Conservation (phyloP, 2,113 vertebrate genomes). For the Spermophilus dauricus region DNA sequence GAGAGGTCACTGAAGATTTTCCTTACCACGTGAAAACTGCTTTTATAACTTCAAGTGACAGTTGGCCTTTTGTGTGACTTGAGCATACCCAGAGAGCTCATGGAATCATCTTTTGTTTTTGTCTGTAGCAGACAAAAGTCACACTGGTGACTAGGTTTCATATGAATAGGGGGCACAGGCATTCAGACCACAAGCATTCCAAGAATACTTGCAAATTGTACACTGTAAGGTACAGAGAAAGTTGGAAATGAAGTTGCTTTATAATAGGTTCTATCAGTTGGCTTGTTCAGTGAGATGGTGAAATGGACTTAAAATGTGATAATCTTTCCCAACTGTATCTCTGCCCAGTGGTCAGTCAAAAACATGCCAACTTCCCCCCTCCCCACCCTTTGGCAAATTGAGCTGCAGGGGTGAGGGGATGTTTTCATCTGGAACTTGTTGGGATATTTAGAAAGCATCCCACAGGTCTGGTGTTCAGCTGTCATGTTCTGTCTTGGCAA, state of each 20-base stretch:
- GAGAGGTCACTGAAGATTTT: background rate
- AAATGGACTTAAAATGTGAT: too few relatives aligned
- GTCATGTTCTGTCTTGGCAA: background rate
- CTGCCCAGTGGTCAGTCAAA: background rate
- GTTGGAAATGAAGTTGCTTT: conserved; percentile 1
- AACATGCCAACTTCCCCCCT: background rate
- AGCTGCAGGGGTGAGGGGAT: background rate
- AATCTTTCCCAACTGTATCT: background rate
- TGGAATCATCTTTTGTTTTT: background rate
- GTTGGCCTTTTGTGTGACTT: background rate
- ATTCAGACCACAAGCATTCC: background rate
- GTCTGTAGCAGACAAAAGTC: background rate
- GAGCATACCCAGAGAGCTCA: background rate
- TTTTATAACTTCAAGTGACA: background rate
- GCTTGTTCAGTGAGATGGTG: background rate
- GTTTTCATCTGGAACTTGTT: background rate
- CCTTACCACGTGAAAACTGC: background rate
- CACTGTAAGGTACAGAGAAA: background rate
- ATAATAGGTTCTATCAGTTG: background rate
- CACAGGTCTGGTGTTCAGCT: background rate
- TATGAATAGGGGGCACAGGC: background rate
- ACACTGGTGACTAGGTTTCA: background rate
- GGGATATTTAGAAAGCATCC: background rate
- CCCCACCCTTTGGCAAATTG: background rate
- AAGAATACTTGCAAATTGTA: background rate